Conservation (phyloP, 2,113 vertebrate species). For the Colinus virginianus region DNA sequence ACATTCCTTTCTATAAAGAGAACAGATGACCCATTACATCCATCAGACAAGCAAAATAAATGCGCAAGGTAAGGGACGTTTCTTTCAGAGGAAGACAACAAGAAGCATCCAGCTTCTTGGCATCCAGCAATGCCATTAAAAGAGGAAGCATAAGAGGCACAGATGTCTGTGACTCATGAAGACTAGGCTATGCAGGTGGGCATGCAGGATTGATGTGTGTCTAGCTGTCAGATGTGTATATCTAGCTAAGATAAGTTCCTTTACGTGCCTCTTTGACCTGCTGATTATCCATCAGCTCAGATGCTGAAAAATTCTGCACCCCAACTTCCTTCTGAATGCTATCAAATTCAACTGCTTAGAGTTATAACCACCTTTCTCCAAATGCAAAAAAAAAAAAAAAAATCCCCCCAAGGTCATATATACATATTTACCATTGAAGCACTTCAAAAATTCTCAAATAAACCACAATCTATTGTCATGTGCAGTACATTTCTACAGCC, state of each 20-base stretch:
- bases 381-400: constrained; percentile 8
- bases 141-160: not conserved
- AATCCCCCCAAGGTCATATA: not conserved
- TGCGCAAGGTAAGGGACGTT: not conserved
- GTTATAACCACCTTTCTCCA: not conserved
- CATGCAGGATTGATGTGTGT: not conserved
- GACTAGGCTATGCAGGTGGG: not conserved
- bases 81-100: not conserved
- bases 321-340: not conserved
- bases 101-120: not conserved
- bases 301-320: not conserved
- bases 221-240: not conserved
- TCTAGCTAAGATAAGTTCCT: not conserved
- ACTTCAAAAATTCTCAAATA: not conserved
- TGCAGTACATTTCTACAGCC: not conserved
- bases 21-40: constrained; percentile 71
- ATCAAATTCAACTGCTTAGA: not conserved
- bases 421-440: not conserved
- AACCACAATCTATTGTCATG: not conserved
- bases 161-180: fast-evolving
- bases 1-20: constrained; percentile 75
- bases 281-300: not conserved
- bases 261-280: not conserved
- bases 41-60: constrained; percentile 63
- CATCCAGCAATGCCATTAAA: not conserved